Base-by-base conservation (phyloP, 2,113 vertebrate genomes). In the Gadus macrocephalus region DNA sequence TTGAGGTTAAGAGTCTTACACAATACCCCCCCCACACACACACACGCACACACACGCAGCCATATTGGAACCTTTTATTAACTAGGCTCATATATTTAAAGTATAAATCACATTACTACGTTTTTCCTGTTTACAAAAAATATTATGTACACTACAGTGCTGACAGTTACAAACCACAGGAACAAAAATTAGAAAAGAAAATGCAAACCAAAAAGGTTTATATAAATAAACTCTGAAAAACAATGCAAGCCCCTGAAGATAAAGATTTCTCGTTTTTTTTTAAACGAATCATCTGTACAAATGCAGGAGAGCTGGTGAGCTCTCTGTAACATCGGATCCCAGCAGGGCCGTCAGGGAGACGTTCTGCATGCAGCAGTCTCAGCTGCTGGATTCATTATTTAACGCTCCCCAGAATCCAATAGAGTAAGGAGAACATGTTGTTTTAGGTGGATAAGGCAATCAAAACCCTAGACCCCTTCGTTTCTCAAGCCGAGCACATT, bases 81-180 rank as follows among this genome's bases (percentile, higher is more conserved):
- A 93, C 90, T 89, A 72, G 94, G 94, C 91, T 96, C 96, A 93
- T 93, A 93, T 93, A 93, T 94, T 95, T 95, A 93, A 83, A 93
- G 91, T 97, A 98, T 93, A 98, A 98, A 99, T 95, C 94, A 96
- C 93, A 95, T 95, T 96, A 96, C 95, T 49, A 96, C 94, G 88
- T 89, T 92, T 93, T 85, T 78, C 77, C 79, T 90, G 84, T 88
- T 93, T 95, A 92, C 89, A 90, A 91, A 91, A 91, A 92, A 85
- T 93, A 90, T 92, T 97, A 96, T 97, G 93, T 97, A 97, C 94
- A 97, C 95, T 95, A 98, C 95, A 96, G 94, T 96, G 95, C 94
- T 95, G 94, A 96, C 94, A 93, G 92, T 94, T 92, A 90, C 93
- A 95, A 93, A 91, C 62, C 77, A 81, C 79, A 84, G 62, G 71